phyloP scores from a whole-genome alignment of 1,140 invertebrate species.

The Fopius arisanus region DNA sequence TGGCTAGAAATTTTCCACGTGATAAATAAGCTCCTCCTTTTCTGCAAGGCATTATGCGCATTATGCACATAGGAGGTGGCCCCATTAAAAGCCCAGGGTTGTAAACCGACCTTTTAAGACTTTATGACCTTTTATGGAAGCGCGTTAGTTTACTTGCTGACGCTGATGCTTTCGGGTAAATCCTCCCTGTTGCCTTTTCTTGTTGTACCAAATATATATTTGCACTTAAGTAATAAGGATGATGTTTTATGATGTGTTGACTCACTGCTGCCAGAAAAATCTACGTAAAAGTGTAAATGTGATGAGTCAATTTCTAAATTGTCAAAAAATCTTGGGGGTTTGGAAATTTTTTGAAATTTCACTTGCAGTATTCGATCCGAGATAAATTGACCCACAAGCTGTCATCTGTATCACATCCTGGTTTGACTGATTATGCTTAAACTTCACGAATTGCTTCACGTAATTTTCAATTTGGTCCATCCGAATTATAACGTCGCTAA shows the following conservation, averaged over 20 bases:
- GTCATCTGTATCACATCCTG: too few species aligned
- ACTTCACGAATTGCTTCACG: too few species aligned
- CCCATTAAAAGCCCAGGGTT: constrained; percentile 34
- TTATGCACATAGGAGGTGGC: constrained; percentile 32
- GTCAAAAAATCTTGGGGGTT: too few species aligned
- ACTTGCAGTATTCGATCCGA: too few species aligned
- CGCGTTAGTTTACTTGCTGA: constrained; percentile 33
- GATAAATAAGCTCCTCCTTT: constrained; percentile 42
- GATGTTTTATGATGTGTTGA: background rate
- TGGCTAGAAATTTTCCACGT: constrained; percentile 24
- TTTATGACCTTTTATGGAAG: constrained; percentile 46
- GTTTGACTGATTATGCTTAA: too few species aligned
- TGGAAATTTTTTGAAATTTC: too few species aligned
- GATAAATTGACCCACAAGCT: too few species aligned
- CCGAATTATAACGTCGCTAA: too few species aligned
- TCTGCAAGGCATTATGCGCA: constrained; percentile 48
- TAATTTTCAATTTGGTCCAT: too few species aligned
- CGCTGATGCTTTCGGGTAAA: constrained; percentile 12
- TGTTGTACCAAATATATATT: background rate
- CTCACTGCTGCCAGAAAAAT: background rate
- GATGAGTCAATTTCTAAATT: too few species aligned
- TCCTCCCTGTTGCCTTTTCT: background rate
- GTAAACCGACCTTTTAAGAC: constrained; percentile 50
- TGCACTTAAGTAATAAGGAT: background rate
- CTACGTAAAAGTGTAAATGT: background rate